phyloP scores from a whole-genome alignment of 64 coral and sea anemone species.

The Actinia tenebrosa region DNA sequence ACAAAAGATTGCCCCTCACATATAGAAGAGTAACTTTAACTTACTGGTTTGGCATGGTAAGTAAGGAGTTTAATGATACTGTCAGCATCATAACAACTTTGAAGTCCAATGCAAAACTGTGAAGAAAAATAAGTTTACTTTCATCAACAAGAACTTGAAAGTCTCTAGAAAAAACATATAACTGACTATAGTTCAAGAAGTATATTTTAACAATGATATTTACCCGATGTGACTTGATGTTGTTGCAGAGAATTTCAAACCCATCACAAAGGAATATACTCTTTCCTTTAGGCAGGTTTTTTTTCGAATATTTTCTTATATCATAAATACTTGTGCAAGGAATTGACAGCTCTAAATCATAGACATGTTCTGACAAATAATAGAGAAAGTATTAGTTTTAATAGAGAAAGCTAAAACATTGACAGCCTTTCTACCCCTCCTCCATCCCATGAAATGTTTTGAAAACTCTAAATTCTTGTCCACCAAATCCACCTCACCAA shows the following conservation, averaged over 20 bases:
- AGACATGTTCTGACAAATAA: conserved; percentile 44
- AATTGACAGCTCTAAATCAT: conserved; percentile 67
- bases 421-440: no score
- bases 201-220: background rate
- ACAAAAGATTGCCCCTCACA: background rate
- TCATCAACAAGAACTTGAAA: background rate
- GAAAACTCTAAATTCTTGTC: no score
- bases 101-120: conserved; percentile 15
- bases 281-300: conserved; percentile 77
- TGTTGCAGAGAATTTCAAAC: conserved; percentile 83
- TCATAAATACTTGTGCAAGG: conserved; percentile 86
- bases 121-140: background rate
- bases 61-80: conserved; percentile 52
- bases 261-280: conserved; percentile 85
- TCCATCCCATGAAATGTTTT: no score
- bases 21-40: conserved; percentile 1
- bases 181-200: no score
- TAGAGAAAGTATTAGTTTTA: background rate
- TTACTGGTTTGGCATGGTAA: conserved; percentile 70
- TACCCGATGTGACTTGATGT: conserved; percentile 77
- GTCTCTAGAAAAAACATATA: background rate
- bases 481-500: background rate
- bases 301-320: conserved; percentile 79
- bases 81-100: conserved; percentile 52
- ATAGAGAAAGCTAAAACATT: background rate